Conservation (phyloP, 2,797 vertebrate genomes). For the Melanotaenia trifasciata region DNA sequence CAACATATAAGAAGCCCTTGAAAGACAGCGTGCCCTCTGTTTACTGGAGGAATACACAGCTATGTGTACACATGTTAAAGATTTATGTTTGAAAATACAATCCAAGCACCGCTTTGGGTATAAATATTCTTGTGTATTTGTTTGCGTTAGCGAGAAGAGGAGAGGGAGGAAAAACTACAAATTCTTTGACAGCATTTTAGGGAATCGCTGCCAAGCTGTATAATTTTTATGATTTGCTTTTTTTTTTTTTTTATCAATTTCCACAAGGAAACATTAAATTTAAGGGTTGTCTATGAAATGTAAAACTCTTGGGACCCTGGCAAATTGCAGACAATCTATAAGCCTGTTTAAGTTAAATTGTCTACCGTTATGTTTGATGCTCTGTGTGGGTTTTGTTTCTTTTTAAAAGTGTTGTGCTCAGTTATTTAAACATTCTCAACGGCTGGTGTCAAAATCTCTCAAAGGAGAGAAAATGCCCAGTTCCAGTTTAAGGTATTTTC, state of each 20-base stretch:
- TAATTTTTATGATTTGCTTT: slow-evolving; percentile 59
- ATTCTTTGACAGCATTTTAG: slow-evolving; percentile 49
- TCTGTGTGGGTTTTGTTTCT: slow-evolving; percentile 1
- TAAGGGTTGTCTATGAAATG: slow-evolving; percentile 36
- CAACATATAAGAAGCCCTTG: slow-evolving; percentile 63
- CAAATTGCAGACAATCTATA: slow-evolving; percentile 29
- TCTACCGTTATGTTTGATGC: slow-evolving; percentile 17
- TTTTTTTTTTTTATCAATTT: slow-evolving; percentile 70
- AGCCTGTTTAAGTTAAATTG: slow-evolving; percentile 28
- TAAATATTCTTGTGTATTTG: slow-evolving; percentile 56
- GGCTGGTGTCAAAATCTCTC: not conserved
- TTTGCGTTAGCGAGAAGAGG: slow-evolving; percentile 4
- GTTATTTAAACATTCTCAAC: slow-evolving; percentile 5
- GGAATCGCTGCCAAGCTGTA: slow-evolving; percentile 47
- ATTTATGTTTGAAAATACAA: slow-evolving; percentile 67
- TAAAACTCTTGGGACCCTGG: slow-evolving; percentile 47
- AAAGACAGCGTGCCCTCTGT: slow-evolving; percentile 50
- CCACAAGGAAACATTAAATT: slow-evolving; percentile 59
- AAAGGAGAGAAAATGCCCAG: not conserved
- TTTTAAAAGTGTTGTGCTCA: slow-evolving; percentile 4
- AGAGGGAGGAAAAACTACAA: slow-evolving; percentile 3
- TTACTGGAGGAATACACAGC: slow-evolving; percentile 50
- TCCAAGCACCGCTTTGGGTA: slow-evolving; percentile 35
- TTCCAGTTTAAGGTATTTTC: slow-evolving; percentile 1
- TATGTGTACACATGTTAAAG: slow-evolving; percentile 72